phyloP scores from a whole-genome alignment of 1,140 invertebrate species.

The Macrocentrus cingulum region DNA sequence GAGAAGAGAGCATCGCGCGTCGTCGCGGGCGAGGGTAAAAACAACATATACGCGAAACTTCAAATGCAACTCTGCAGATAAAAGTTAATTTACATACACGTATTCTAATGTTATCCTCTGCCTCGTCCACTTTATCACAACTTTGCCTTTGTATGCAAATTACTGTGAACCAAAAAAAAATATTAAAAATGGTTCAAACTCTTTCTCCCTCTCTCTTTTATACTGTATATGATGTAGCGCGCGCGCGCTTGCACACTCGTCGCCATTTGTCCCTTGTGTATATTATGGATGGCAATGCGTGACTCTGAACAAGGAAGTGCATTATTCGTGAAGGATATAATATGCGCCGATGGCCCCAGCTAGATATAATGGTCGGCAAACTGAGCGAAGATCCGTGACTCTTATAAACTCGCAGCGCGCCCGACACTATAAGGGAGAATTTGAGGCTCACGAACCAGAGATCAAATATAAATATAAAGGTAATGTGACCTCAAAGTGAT shows the following conservation, averaged over 20 bases:
- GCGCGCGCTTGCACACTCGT: neutral
- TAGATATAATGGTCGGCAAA: constrained; percentile 17
- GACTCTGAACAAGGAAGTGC: constrained; percentile 22
- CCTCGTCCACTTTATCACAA: too few relatives aligned
- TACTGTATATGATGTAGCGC: neutral
- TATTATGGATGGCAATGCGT: too few relatives aligned
- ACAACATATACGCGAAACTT: neutral
- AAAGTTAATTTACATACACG: too few relatives aligned
- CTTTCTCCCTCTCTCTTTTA: too few relatives aligned
- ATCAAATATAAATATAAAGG: neutral
- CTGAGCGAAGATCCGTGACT: constrained; percentile 17
- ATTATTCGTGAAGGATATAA: constrained; percentile 4
- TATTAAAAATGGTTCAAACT: too few relatives aligned
- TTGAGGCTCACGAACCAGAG: constrained; percentile 17
- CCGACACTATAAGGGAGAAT: constrained; percentile 14
- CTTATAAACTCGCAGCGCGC: neutral
- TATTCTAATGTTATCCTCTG: too few relatives aligned
- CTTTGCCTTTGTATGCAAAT: too few relatives aligned
- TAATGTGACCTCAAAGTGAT: neutral
- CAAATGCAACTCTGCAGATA: too few relatives aligned
- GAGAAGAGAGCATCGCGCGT: too few relatives aligned
- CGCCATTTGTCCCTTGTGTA: constrained; percentile 9
- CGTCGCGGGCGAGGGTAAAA: neutral
- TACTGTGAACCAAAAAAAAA: too few relatives aligned
- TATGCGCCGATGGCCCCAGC: constrained; percentile 8